Conservation (phyloP, 1,140 invertebrate genomes). For the Hyposmocoma kahamanoa region DNA sequence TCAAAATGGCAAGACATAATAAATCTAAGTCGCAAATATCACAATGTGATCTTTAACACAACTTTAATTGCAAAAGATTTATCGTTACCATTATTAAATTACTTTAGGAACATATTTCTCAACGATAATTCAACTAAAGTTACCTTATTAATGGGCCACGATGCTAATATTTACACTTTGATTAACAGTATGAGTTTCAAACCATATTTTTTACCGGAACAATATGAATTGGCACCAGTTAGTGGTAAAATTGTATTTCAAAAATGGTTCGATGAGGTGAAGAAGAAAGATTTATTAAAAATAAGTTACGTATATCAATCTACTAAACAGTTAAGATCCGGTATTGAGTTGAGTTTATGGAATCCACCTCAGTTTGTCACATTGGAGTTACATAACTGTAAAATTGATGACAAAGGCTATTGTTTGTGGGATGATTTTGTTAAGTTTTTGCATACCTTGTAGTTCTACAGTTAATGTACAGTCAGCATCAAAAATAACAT, state of each 20-base stretch:
- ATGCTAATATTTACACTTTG: conserved; percentile 45
- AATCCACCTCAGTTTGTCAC: conserved; percentile 34
- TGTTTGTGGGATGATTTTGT: conserved; percentile 47
- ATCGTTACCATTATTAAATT: conserved; percentile 32
- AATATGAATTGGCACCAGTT: conserved; percentile 45
- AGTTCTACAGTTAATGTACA: too few species aligned
- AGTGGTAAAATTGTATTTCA: conserved; percentile 57
- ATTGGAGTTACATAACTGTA: conserved; percentile 38
- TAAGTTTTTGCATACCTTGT: too few species aligned
- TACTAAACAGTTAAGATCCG: conserved; percentile 36
- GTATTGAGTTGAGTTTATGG: conserved; percentile 22
- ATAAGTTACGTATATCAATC: conserved; percentile 47
- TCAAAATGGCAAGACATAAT: conserved; percentile 32
- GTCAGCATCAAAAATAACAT: too few species aligned
- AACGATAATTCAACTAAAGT: conserved; percentile 26
- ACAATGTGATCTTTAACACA: conserved; percentile 38
- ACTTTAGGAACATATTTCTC: conserved; percentile 34
- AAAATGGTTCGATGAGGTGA: conserved; percentile 36
- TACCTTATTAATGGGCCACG: conserved; percentile 43
- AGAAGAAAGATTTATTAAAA: conserved; percentile 31
- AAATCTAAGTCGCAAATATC: conserved; percentile 42
- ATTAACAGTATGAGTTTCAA: conserved; percentile 38
- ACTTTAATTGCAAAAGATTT: conserved; percentile 35
- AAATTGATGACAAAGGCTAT: conserved; percentile 26
- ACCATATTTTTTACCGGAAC: conserved; percentile 31